Conservation (phyloP, 2,113 vertebrate genomes). For the Vidua macroura region DNA sequence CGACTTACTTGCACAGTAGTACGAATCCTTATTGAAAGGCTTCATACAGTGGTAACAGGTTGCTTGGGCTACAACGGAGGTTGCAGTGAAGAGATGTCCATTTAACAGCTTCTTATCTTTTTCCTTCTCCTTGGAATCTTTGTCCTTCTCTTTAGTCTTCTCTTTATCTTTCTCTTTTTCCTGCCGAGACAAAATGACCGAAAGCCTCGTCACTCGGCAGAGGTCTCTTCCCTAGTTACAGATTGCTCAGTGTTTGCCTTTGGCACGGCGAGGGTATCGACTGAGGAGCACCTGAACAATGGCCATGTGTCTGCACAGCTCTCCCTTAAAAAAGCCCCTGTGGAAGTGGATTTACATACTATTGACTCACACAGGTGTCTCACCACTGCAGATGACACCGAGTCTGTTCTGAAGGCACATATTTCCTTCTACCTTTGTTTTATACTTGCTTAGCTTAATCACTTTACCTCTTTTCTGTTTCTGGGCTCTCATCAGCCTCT, state of each 20-base stretch:
- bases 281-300: neutral
- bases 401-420: neutral
- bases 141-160: slow-evolving; percentile 84
- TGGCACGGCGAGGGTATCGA: neutral
- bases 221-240: neutral
- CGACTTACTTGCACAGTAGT: slow-evolving; percentile 86
- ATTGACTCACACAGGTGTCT: neutral
- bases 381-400: neutral
- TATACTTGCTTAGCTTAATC: neutral
- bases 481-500: neutral
- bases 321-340: neutral
- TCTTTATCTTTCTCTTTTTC: slow-evolving; percentile 88
- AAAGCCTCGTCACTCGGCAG: neutral
- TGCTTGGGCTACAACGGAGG: slow-evolving; percentile 66
- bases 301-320: neutral
- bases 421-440: neutral
- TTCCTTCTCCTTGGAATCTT: slow-evolving; percentile 85
- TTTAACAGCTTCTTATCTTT: slow-evolving; percentile 88
- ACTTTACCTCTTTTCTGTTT: neutral
- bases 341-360: neutral
- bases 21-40: slow-evolving; percentile 84
- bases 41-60: slow-evolving; percentile 87
- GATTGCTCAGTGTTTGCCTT: neutral
- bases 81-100: slow-evolving; percentile 83
- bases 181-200: slow-evolving; percentile 41